Percentiles rank a stretch among this genome's conserved stretches.
phyloP scores from a whole-genome alignment of 2,113 vertebrate genomes.

The Microcebus jonahi region DNA sequence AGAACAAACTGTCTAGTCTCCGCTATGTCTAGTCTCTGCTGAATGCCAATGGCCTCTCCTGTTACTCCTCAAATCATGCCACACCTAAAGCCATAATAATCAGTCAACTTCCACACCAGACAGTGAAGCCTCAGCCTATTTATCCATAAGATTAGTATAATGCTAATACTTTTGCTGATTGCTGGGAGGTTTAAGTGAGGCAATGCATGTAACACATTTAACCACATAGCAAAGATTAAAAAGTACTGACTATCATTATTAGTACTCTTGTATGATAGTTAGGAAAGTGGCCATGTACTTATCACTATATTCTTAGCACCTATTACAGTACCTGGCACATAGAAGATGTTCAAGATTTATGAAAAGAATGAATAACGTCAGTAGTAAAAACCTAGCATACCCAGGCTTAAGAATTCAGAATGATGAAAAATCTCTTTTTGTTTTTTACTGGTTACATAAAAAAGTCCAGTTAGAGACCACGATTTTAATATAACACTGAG shows the following conservation, averaged over 20 bases:
- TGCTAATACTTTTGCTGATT: neutral
- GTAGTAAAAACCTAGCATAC: neutral
- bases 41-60: neutral
- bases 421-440: neutral
- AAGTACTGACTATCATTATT: neutral
- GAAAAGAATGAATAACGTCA: neutral
- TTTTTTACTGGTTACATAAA: neutral
- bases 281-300: neutral
- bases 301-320: neutral
- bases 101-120: too few relatives aligned
- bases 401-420: conserved; percentile 1
- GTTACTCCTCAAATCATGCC: neutral
- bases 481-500: neutral
- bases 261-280: too few relatives aligned
- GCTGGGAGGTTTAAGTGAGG: neutral
- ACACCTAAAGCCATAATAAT: neutral
- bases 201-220: neutral
- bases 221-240: neutral
- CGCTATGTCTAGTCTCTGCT: neutral
- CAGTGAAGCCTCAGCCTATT: neutral
- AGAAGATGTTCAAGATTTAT: neutral
- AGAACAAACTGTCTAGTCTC: neutral
- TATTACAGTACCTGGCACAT: neutral
- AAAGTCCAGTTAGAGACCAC: neutral
- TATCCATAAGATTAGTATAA: neutral